Percentiles rank a stretch among this genome's conserved stretches.
These are phyloP conservation scores for Papilio polyxenes DNA, from an alignment of 1,140 invertebrate species.

Conservation along the genomic window DNA sequence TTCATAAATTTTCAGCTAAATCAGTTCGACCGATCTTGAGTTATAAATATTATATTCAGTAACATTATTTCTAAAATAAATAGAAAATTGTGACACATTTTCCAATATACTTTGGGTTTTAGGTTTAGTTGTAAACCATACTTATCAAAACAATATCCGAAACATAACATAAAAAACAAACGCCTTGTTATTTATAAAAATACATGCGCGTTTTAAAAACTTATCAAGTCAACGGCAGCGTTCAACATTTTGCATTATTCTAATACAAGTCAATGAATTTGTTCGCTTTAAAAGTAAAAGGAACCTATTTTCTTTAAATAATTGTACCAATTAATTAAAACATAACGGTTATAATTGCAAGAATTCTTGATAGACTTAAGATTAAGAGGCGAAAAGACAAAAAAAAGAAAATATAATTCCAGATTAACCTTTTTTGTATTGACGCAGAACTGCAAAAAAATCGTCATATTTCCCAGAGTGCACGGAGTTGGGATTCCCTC, in stretches of 20 bases:
- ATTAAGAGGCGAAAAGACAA: not conserved
- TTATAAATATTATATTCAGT: no score
- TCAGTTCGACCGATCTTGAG: no score
- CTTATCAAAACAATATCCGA: not conserved
- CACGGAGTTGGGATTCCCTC: constrained; percentile 21
- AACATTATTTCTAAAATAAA: not conserved
- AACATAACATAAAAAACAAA: not conserved
- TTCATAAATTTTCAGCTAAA: no score
- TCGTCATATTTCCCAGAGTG: not conserved
- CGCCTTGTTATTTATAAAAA: not conserved
- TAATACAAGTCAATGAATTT: constrained; percentile 7
- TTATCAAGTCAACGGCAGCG: not conserved
- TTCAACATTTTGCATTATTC: not conserved
- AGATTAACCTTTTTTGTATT: not conserved
- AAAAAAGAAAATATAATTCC: no score
- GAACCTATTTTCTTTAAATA: not conserved
- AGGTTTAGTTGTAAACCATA: no score
- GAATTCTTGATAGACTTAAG: no score
- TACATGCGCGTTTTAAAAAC: no score
- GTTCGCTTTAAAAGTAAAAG: not conserved
- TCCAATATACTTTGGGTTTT: not conserved
- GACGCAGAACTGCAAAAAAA: not conserved
- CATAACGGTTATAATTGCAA: not conserved
- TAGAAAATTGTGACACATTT: not conserved
- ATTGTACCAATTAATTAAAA: not conserved